A percentile compares a stretch with the other conserved stretches of the same genome.
Evolutionary conservation across 2,797 vertebrate genomes (phyloP).

Genomic region (Pantherophis vulpinus): DNA sequence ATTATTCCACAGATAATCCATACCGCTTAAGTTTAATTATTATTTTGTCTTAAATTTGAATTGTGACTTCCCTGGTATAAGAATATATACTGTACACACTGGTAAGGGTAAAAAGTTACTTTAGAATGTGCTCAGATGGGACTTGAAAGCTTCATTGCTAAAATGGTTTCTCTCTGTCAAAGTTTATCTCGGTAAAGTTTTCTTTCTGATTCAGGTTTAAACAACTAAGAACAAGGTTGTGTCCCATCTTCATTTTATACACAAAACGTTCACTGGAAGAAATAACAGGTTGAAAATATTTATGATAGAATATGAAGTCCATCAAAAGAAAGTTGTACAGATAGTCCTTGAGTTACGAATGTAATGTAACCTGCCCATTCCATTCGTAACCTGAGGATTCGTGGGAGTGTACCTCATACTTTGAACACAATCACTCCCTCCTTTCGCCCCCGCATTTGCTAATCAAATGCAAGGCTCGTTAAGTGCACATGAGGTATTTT

Average conservation of each 20-base stretch:
- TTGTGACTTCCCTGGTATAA: background rate
- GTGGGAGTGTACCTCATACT: too few species aligned
- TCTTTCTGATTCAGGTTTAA: background rate
- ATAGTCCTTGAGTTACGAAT: too few species aligned
- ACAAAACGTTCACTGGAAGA: background rate
- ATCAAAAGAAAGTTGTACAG: background rate
- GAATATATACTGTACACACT: conserved; percentile 21
- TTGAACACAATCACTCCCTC: too few species aligned
- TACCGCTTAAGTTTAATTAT: background rate
- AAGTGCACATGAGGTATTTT: too few species aligned
- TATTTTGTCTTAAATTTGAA: background rate
- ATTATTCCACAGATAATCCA: conserved; percentile 6
- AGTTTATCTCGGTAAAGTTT: too few species aligned
- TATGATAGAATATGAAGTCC: background rate
- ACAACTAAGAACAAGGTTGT: background rate
- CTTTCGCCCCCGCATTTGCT: too few species aligned
- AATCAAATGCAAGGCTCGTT: too few species aligned
- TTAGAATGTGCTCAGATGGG: background rate
- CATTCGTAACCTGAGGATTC: too few species aligned
- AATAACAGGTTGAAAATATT: background rate
- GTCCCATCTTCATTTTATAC: background rate
- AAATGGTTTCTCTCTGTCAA: background rate
- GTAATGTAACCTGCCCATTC: too few species aligned
- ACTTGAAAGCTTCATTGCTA: background rate
- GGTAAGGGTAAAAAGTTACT: background rate